phyloP scores from a whole-genome alignment of 2,888 invertebrate species.

The Pogonocherus hispidulus region DNA sequence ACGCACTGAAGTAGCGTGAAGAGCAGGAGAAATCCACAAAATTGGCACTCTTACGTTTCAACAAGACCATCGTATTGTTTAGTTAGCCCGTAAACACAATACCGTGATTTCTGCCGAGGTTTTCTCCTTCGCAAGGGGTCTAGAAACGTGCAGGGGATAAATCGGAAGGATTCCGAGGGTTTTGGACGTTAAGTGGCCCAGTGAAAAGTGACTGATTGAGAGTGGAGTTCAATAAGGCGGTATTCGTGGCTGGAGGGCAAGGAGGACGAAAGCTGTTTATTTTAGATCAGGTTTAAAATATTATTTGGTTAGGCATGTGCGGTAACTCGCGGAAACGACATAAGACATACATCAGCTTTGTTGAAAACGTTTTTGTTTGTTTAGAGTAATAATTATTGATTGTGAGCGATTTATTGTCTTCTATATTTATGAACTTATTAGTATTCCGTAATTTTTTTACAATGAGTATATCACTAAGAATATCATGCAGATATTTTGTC shows the following conservation, averaged over 20 bases:
- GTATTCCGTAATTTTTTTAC: too few species aligned
- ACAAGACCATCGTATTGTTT: too few species aligned
- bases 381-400: too few species aligned
- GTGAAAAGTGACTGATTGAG: conserved; percentile 28
- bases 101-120: neutral
- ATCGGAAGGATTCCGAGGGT: conserved; percentile 11
- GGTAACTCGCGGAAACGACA: neutral
- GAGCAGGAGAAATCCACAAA: neutral
- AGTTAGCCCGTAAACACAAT: neutral
- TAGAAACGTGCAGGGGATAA: conserved; percentile 1
- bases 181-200: conserved; percentile 25
- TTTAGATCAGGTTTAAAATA: conserved; percentile 7
- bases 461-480: too few species aligned
- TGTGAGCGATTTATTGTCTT: too few species aligned
- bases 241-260: neutral
- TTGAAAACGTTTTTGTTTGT: neutral
- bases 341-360: neutral
- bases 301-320: neutral
- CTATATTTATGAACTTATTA: too few species aligned
- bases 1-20: neutral
- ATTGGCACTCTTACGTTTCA: too few species aligned
- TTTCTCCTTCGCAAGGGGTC: neutral
- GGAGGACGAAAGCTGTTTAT: neutral
- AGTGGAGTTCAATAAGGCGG: conserved; percentile 6
- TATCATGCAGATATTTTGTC: too few species aligned